Percentiles rank a stretch among this genome's conserved stretches.
phyloP scores from a whole-genome alignment of 2,113 vertebrate genomes.

The Axis porcinus region DNA sequence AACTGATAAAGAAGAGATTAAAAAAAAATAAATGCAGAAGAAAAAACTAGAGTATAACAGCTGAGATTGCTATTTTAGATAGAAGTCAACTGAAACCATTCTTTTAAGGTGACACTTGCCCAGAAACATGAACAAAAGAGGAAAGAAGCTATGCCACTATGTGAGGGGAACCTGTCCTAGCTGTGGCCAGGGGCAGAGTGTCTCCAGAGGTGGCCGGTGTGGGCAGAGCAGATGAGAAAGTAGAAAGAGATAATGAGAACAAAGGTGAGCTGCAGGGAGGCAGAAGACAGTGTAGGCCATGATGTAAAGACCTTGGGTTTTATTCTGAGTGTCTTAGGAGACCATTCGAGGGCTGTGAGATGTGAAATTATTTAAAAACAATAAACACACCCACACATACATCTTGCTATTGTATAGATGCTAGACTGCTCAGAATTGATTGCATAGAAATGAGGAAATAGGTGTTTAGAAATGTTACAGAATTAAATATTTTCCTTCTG shows the following conservation, averaged over 20 bases:
- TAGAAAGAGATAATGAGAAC: not conserved
- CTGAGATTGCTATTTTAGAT: not conserved
- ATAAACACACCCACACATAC: not conserved
- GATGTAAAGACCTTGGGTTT: not conserved
- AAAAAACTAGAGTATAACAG: not conserved
- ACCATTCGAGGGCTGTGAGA: not conserved
- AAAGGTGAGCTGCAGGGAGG: accelerated
- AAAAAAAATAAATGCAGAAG: not conserved
- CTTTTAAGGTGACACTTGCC: not conserved
- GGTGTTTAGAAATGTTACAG: not conserved
- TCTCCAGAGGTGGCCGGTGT: no score
- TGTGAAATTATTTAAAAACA: not conserved
- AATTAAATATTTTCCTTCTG: not conserved
- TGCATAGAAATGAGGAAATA: not conserved
- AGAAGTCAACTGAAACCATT: not conserved
- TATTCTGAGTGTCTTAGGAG: not conserved
- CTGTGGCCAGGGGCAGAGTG: not conserved
- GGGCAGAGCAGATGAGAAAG: not conserved
- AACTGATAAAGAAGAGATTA: not conserved
- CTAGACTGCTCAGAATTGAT: not conserved
- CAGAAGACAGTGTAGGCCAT: accelerated
- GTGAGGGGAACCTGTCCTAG: not conserved
- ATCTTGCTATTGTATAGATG: not conserved
- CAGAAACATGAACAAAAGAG: not conserved
- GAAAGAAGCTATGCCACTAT: not conserved